Conservation (phyloP, 2,888 invertebrate genomes). For the Calameuta idolon region DNA sequence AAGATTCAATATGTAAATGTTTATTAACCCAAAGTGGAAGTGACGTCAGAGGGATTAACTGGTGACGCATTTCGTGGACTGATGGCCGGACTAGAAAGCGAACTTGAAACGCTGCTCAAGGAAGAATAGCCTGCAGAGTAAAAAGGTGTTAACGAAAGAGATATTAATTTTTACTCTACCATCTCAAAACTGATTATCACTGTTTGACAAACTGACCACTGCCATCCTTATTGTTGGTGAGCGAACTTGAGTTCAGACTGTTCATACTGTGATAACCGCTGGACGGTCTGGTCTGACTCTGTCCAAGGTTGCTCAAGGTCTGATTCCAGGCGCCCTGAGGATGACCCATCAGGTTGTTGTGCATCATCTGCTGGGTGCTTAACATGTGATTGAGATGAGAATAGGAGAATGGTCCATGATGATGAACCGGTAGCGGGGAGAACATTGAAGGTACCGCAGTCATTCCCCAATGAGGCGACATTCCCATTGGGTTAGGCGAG, state of each 20-base stretch:
- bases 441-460: conserved; percentile 52
- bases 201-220: conserved; percentile 42
- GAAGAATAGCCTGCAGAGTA: conserved; percentile 63
- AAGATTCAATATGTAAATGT: neutral
- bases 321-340: conserved; percentile 45
- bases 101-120: conserved; percentile 68
- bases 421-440: conserved; percentile 49
- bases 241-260: conserved; percentile 70
- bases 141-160: neutral
- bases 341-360: conserved; percentile 46
- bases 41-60: conserved; percentile 54
- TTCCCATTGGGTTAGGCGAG: conserved; percentile 55
- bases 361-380: conserved; percentile 60
- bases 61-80: conserved; percentile 70
- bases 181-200: neutral
- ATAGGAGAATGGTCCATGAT: conserved; percentile 45
- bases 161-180: neutral
- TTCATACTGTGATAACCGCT: conserved; percentile 72
- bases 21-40: conserved; percentile 48
- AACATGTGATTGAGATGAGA: conserved; percentile 58
- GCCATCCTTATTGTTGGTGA: conserved; percentile 69
- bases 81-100: conserved; percentile 68
- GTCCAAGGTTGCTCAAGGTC: conserved; percentile 36
- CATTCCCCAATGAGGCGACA: conserved; percentile 57
- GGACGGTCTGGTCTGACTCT: conserved; percentile 52